A percentile compares a stretch with the other conserved stretches of the same genome.
These are phyloP conservation scores for Ophonus ardosiacus DNA, from an alignment of 2,888 invertebrate species.

Conservation along the genomic window DNA sequence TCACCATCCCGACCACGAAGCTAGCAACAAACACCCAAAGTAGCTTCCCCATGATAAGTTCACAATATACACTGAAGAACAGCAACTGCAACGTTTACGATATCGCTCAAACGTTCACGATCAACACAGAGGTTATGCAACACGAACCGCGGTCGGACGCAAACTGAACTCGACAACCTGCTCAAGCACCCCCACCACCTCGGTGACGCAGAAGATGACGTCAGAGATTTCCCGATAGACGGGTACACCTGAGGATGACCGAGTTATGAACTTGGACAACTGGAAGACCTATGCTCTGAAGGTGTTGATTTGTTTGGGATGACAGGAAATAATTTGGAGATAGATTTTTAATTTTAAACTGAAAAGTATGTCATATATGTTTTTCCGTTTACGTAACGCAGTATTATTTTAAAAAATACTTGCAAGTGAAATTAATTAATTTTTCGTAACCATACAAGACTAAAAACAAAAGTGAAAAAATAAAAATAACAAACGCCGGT, in stretches of 20 bases:
- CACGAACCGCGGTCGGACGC: conserved; percentile 41
- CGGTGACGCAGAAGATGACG: conserved; percentile 45
- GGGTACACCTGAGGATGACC: conserved; percentile 7
- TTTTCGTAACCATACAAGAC: too few relatives aligned
- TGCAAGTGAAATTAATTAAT: too few relatives aligned
- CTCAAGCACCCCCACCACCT: conserved; percentile 45
- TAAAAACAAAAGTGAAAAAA: too few relatives aligned
- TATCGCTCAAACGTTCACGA: background rate
- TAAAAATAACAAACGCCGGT: too few relatives aligned
- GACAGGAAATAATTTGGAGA: too few relatives aligned
- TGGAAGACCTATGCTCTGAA: background rate
- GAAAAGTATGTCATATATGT: too few relatives aligned
- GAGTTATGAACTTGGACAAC: background rate
- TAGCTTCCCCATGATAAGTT: conserved; percentile 39
- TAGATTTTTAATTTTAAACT: too few relatives aligned
- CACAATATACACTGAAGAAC: background rate
- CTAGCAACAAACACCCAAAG: conserved; percentile 22
- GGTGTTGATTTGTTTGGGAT: too few relatives aligned
- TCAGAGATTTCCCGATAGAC: conserved; percentile 19
- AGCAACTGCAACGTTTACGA: background rate
- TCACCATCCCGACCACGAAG: conserved; percentile 55
- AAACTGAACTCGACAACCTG: conserved; percentile 59
- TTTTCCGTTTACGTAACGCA: too few relatives aligned
- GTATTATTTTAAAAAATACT: too few relatives aligned
- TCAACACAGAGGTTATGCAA: background rate